Evolutionary conservation across 92 coral and sea anemone species (phyloP).

Genomic region (Micromussa lordhowensis): DNA sequence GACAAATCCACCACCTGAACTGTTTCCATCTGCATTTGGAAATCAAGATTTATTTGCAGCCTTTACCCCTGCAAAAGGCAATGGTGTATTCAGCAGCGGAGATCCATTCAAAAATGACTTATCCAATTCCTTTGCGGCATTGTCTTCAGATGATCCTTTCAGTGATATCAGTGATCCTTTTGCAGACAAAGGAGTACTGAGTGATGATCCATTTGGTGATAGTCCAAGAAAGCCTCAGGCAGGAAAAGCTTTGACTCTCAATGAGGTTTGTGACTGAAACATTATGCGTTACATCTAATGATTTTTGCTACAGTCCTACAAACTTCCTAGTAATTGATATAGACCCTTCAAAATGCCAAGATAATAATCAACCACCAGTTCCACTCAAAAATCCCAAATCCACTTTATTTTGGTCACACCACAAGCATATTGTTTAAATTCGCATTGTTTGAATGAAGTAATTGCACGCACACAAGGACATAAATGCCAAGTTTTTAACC

Average conservation of each 20-base stretch:
- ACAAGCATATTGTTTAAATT: too few species aligned
- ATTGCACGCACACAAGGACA: too few species aligned
- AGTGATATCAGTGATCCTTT: conserved; percentile 91
- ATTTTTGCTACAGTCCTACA: too few species aligned
- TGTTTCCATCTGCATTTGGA: conserved; percentile 49
- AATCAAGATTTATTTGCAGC: conserved; percentile 61
- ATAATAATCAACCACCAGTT: too few species aligned
- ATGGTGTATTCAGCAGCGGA: conserved; percentile 11
- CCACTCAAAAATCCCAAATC: too few species aligned
- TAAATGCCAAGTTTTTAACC: background rate
- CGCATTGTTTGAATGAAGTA: too few species aligned
- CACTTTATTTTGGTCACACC: too few species aligned
- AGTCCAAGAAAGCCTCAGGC: conserved; percentile 52
- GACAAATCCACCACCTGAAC: conserved; percentile 20
- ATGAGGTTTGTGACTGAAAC: conserved; percentile 65
- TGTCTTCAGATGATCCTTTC: conserved; percentile 82
- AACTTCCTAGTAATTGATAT: too few species aligned
- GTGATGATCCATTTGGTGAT: conserved; percentile 81
- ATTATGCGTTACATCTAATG: too few species aligned
- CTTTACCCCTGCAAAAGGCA: conserved; percentile 49
- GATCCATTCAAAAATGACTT: conserved; percentile 65
- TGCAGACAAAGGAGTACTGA: conserved; percentile 74
- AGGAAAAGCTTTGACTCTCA: conserved; percentile 63
- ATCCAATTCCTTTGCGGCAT: conserved; percentile 68
- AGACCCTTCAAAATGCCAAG: too few species aligned